phyloP scores from a whole-genome alignment of 2,113 vertebrate species.

The Boleophthalmus pectinirostris region DNA sequence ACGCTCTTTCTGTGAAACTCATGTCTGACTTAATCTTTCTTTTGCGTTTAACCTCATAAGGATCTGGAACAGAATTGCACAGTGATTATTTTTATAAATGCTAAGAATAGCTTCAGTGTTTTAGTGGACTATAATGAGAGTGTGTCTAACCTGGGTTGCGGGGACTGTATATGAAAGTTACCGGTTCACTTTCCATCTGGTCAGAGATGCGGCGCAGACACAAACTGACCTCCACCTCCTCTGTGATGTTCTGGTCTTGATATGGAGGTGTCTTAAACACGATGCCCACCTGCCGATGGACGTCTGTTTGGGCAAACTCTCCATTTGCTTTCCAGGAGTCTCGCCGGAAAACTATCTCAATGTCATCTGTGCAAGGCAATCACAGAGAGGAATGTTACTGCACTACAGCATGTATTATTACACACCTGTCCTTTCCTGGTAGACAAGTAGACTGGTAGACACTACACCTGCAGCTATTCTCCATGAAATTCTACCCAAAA shows the following conservation, averaged over 20 bases:
- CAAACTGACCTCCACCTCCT: constrained; percentile 82
- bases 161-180: constrained; percentile 85
- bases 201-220: constrained; percentile 85
- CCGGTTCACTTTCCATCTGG: constrained; percentile 85
- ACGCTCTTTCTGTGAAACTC: constrained; percentile 60
- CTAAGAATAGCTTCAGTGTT: neutral
- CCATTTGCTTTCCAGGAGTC: constrained; percentile 86
- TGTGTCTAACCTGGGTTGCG: constrained; percentile 74
- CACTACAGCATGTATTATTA: neutral
- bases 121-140: neutral
- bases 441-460: too few relatives aligned
- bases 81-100: neutral
- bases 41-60: constrained; percentile 79
- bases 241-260: constrained; percentile 80
- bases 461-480: too few relatives aligned
- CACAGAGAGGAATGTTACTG: neutral
- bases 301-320: constrained; percentile 90
- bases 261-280: constrained; percentile 90
- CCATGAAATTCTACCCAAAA: too few relatives aligned
- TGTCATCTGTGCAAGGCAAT: constrained; percentile 80
- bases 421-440: neutral
- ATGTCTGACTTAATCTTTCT: constrained; percentile 71
- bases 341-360: constrained; percentile 85
- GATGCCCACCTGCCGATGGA: constrained; percentile 92
- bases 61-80: constrained; percentile 62